Base-by-base conservation (phyloP, 1,140 invertebrate species). In the Zaprionus vittiger region DNA sequence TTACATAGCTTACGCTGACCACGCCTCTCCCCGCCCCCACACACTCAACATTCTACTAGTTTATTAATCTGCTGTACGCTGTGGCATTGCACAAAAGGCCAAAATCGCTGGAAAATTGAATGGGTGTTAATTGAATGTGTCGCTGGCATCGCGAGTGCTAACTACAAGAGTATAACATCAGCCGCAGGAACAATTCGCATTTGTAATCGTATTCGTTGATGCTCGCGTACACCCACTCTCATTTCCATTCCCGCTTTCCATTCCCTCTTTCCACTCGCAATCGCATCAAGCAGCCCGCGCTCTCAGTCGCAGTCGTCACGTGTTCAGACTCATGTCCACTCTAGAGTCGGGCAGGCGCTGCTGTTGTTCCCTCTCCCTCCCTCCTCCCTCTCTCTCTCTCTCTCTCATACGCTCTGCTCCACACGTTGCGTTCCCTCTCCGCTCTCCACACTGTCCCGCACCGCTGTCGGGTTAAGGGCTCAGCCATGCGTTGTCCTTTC, bases 91-190 rank as follows among this genome's bases (percentile, higher is more conserved):
- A 82, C 75, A 82, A 82, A 75, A 57, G 72, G 47, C 52, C 77
- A 74, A 84, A 80, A 74, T 78, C 77, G 70, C 69, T 84, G 81
- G 73, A 84, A 84, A 84, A 84, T 84, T 84, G 66, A 78, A 63
- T 63, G 61, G 77, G 63, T 84, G 73, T 67, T 80, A 83, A 83
- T 79, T 80, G 81, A 76, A 83, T 73, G 69, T 73, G 55, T 47
- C 66, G 37, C 61, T 28, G 63, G 17, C 74, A 57, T 38, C 26
- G 61, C 56, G 56, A 73, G 54, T 52, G 68, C 68, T 72, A 72
- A 72, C 68, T 49, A 22, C 47, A 52, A 52, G 47, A 24, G 47
- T 60, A 56, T 77, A 62, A 37, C 75, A 63, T 67, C 71, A 74
- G 61, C 63, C 57, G 44, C 71, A 56, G 47, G 26, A 73, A 69